phyloP scores from a whole-genome alignment of 2,888 invertebrate species.

The Orthosia cruda region DNA sequence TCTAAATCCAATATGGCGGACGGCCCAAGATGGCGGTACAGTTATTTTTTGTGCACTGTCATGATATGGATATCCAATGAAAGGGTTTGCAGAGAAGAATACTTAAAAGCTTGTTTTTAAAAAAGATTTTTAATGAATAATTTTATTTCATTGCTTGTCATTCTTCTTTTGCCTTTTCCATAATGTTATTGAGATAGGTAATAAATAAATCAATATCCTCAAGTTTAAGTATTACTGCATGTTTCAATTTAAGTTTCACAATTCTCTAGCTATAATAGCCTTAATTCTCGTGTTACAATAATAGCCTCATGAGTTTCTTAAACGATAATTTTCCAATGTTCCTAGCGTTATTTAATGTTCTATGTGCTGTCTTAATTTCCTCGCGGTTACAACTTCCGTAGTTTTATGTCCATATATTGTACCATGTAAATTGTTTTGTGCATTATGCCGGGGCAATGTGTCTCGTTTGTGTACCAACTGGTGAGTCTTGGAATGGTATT shows the following conservation, averaged over 20 bases:
- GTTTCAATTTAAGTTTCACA: background rate
- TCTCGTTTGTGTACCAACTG: background rate
- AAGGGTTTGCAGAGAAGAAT: too few relatives aligned
- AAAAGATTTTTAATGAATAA: too few relatives aligned
- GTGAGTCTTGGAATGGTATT: background rate
- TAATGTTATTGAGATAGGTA: background rate
- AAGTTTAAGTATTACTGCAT: background rate
- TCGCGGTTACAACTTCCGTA: slow-evolving; percentile 46
- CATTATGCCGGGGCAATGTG: background rate
- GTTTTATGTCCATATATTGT: slow-evolving; percentile 23
- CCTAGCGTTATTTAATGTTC: slow-evolving; percentile 30
- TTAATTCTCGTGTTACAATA: background rate
- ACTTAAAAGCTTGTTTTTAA: too few relatives aligned
- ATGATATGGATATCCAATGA: too few relatives aligned
- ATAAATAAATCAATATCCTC: background rate
- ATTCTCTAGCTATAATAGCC: background rate
- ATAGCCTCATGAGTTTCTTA: slow-evolving; percentile 8
- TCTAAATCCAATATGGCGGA: too few relatives aligned
- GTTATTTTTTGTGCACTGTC: too few relatives aligned
- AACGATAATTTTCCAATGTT: slow-evolving; percentile 34
- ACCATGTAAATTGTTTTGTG: slow-evolving; percentile 41
- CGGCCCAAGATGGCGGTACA: too few relatives aligned
- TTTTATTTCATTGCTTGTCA: background rate
- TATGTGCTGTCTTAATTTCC: slow-evolving; percentile 52
- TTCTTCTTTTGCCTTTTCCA: background rate